Conservation (phyloP, 1,140 invertebrate species). For the Hermatobates lingyangjiaoensis region DNA sequence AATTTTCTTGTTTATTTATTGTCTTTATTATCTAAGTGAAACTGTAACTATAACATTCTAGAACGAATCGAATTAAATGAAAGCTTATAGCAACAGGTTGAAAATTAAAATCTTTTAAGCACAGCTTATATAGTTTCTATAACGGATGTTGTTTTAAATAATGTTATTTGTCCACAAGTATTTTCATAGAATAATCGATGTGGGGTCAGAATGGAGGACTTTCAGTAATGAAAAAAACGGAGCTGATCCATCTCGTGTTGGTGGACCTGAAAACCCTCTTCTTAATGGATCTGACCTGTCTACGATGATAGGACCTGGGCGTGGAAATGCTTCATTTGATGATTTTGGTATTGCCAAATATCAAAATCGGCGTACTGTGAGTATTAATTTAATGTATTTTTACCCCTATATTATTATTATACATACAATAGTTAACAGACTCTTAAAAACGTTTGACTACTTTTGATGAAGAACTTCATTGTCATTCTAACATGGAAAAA, state of each 20-base stretch:
- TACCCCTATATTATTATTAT: not conserved
- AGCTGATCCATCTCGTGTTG: constrained; percentile 96
- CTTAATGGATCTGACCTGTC: constrained; percentile 90
- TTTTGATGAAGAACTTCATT: no score
- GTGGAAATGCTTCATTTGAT: constrained; percentile 61
- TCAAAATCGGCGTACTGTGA: constrained; percentile 72
- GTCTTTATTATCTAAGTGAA: constrained; percentile 1
- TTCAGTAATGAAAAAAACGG: constrained; percentile 97
- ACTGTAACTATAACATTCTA: not conserved
- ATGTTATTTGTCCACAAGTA: not conserved
- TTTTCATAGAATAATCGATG: constrained; percentile 79
- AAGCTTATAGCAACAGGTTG: no score
- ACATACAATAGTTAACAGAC: no score
- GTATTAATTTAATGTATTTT: constrained; percentile 13
- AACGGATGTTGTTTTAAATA: no score
- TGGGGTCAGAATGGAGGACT: constrained; percentile 99
- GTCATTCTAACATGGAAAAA: no score
- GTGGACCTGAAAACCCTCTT: constrained; percentile 87
- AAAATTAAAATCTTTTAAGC: no score
- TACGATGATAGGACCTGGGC: constrained; percentile 88
- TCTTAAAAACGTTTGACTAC: no score
- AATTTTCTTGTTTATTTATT: not conserved
- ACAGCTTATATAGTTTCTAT: no score
- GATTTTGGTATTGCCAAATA: constrained; percentile 79
- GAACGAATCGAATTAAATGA: no score